Evolutionary conservation across 1,140 invertebrate genomes (phyloP).

Genomic region (Charaxes varanes): DNA sequence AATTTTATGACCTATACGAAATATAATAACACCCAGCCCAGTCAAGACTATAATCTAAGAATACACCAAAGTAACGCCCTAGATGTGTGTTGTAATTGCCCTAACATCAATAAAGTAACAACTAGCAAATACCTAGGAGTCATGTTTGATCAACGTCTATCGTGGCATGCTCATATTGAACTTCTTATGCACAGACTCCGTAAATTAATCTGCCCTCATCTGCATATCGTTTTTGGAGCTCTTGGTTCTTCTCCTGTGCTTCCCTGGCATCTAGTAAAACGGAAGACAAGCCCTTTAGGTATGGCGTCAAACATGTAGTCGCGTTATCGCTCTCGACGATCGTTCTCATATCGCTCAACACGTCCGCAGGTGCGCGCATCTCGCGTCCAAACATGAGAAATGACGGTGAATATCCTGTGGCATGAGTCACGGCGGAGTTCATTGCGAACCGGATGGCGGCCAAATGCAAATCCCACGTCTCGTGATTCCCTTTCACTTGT

Average conservation of each 20-base stretch:
- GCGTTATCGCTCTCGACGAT: slow-evolving; percentile 26
- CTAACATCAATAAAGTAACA: no score
- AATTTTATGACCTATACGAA: no score
- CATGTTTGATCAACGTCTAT: no score
- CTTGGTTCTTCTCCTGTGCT: slow-evolving; percentile 17
- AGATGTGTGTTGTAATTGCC: no score
- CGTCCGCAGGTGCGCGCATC: slow-evolving; percentile 22
- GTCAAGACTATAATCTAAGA: no score
- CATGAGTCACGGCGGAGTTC: slow-evolving; percentile 47
- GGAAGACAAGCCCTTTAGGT: slow-evolving; percentile 13
- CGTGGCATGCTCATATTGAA: no score
- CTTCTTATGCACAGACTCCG: no score
- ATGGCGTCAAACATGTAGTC: slow-evolving; percentile 25
- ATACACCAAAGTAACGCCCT: no score
- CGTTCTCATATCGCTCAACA: slow-evolving; percentile 12
- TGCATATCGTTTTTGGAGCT: slow-evolving; percentile 12
- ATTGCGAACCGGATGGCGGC: slow-evolving; percentile 50
- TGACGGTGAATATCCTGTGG: slow-evolving; percentile 56
- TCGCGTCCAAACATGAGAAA: slow-evolving; percentile 47
- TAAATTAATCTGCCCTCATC: no score
- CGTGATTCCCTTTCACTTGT: slow-evolving; percentile 39
- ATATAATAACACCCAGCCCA: no score
- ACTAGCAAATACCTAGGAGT: no score
- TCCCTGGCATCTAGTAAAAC: slow-evolving; percentile 25
- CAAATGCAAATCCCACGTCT: slow-evolving; percentile 42